Evolutionary conservation across 1,140 invertebrate species (phyloP), one percentile per base, ranked within the genome.

Genomic region (Drosophila trapezifrons): DNA sequence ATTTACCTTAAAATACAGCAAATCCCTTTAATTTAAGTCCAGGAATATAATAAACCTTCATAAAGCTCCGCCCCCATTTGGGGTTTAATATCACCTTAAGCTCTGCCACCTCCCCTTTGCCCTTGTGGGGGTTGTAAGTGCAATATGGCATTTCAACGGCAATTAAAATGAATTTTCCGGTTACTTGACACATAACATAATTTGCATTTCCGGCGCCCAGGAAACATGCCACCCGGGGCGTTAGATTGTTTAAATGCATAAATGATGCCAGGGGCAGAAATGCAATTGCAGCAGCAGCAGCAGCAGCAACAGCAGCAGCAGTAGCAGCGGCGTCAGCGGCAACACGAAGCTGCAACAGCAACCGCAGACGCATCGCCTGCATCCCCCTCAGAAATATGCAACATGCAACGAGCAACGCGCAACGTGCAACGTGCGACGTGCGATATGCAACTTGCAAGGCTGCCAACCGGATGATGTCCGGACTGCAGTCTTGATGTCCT

Each of bases 171-270:
- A 77, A 91, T 91, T 91, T 91, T 91, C 90, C 90, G 90, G 90
- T 90, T 90, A 90, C 90, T 91, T 91, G 90, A 91, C 90, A 91
- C 90, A 91, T 87, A 91, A 91, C 90, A 91, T 91, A 91, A 91
- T 91, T 90, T 91, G 85, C 90, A 91, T 85, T 58, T 52, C 25
- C 57, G 25, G 43, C 58, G 38, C 9, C 25, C 40, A 22, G 62
- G 37, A 29, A 46, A 17, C 42, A 25, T 66, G 63, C 71, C 42
- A 38, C 49, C 74, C 54, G 60, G 57, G 76, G 63, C 59, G 40
- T 83, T 77, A 65, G 79, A 82, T 82, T 86, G 83, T 76, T 86
- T 87, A 71, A 83, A 78, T 70, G 84, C 76, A 79, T 79, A 60
- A 83, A 73, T 79, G 83, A 83, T 87, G 72, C 80, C 69, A 77